Evolutionary conservation across 2,113 vertebrate species (phyloP).

Genomic region (Phaetusa simplex): DNA sequence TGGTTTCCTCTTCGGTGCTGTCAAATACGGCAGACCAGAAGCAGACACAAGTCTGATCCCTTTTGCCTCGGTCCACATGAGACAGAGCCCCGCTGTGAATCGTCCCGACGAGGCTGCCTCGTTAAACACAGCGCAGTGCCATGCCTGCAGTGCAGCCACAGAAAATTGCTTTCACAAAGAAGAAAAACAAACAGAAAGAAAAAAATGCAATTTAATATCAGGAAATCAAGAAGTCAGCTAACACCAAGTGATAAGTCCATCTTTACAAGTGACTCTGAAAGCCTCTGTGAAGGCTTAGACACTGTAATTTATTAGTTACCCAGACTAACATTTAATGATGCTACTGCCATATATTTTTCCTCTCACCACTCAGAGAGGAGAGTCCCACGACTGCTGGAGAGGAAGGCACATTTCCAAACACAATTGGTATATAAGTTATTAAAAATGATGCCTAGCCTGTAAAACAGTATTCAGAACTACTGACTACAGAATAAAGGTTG

Average conservation of each 20-base stretch:
- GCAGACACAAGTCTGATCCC: not conserved
- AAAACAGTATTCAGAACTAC: not conserved
- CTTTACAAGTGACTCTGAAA: not conserved
- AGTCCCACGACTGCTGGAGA: not conserved
- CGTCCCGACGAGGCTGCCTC: accelerated
- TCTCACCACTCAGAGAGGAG: not conserved
- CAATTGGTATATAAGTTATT: not conserved
- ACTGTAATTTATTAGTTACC: not conserved
- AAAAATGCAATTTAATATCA: not conserved
- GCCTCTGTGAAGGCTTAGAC: not conserved
- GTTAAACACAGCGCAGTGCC: accelerated
- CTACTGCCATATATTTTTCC: not conserved
- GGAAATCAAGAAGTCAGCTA: not conserved
- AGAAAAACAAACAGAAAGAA: not conserved
- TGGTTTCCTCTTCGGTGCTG: not conserved
- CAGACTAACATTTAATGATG: not conserved
- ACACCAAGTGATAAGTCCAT: not conserved
- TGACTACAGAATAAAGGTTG: not conserved
- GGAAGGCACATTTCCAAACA: not conserved
- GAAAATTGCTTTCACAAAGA: not conserved
- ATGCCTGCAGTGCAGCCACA: accelerated
- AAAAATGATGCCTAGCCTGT: not conserved
- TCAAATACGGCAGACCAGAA: not conserved
- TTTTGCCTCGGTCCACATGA: not conserved
- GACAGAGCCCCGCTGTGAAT: accelerated